Evolutionary conservation across 2,888 invertebrate species (phyloP).

Genomic region (Agelastica alni): DNA sequence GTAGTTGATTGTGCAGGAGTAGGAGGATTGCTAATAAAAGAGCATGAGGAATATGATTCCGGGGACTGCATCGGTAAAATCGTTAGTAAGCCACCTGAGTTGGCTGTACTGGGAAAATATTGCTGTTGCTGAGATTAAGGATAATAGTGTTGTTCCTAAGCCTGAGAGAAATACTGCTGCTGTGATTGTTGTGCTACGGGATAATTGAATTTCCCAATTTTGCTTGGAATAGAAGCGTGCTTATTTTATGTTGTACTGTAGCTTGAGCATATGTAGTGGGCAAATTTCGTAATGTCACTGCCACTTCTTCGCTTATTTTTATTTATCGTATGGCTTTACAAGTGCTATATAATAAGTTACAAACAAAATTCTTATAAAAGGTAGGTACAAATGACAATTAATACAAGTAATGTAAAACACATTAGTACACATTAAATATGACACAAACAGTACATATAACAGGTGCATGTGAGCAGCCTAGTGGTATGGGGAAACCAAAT

Average conservation of each 20-base stretch:
- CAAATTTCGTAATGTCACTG: slow-evolving; percentile 12
- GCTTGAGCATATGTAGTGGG: slow-evolving; percentile 10
- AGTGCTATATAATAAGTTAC: too few species aligned
- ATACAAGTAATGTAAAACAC: too few species aligned
- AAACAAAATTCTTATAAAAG: too few species aligned
- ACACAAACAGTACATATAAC: too few species aligned
- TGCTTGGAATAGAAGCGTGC: slow-evolving; percentile 18
- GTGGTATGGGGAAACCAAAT: too few species aligned
- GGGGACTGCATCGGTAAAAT: slow-evolving; percentile 19
- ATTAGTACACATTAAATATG: too few species aligned
- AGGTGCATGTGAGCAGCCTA: too few species aligned
- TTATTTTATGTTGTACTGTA: slow-evolving; percentile 14
- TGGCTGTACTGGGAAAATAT: slow-evolving; percentile 16
- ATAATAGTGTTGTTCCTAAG: slow-evolving; percentile 15
- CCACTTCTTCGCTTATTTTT: too few species aligned
- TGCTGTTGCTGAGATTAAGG: slow-evolving; percentile 12
- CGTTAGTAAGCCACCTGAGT: slow-evolving; percentile 20
- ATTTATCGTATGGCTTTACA: too few species aligned
- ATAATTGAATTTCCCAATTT: slow-evolving; percentile 26
- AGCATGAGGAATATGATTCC: slow-evolving; percentile 19
- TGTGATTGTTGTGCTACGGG: slow-evolving; percentile 25
- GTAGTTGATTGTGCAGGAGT: too few species aligned
- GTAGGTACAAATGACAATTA: too few species aligned
- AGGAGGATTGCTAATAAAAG: slow-evolving; percentile 12
- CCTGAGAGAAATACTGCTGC: slow-evolving; percentile 18